Conservation (phyloP, 2,888 invertebrate genomes). For the Leptopterna dolabrata region DNA sequence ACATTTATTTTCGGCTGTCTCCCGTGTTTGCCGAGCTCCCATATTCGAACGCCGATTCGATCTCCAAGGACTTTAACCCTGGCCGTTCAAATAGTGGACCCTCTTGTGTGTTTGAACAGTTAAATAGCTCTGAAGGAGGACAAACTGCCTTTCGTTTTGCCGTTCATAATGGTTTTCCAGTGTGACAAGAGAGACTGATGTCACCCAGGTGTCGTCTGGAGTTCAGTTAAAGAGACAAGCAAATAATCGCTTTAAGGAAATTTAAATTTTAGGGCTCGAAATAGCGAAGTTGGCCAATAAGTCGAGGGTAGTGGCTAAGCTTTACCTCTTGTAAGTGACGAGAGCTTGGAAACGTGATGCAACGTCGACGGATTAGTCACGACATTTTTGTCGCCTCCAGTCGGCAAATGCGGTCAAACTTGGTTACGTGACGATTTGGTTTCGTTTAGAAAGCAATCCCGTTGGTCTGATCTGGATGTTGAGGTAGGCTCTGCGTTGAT, state of each 20-base stretch:
- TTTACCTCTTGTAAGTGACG: not conserved
- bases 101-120: not conserved
- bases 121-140: not conserved
- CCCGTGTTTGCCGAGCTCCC: not conserved
- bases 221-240: not conserved
- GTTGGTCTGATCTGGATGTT: not conserved
- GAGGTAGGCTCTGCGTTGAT: not conserved
- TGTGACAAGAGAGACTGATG: not conserved
- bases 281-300: not conserved
- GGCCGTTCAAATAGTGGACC: not conserved
- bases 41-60: not conserved
- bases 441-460: not conserved
- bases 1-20: not conserved
- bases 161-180: not conserved
- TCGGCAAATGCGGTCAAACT: constrained; percentile 1
- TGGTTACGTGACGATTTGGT: not conserved
- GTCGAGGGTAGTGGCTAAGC: not conserved
- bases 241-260: not conserved
- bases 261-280: not conserved
- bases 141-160: not conserved
- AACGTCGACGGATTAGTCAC: constrained; percentile 12
- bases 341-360: not conserved
- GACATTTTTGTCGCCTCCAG: constrained; percentile 7
- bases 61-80: not conserved
- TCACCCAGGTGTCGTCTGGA: not conserved